phyloP scores from a whole-genome alignment of 2,797 vertebrate species.

The Crocidura indochinensis region DNA sequence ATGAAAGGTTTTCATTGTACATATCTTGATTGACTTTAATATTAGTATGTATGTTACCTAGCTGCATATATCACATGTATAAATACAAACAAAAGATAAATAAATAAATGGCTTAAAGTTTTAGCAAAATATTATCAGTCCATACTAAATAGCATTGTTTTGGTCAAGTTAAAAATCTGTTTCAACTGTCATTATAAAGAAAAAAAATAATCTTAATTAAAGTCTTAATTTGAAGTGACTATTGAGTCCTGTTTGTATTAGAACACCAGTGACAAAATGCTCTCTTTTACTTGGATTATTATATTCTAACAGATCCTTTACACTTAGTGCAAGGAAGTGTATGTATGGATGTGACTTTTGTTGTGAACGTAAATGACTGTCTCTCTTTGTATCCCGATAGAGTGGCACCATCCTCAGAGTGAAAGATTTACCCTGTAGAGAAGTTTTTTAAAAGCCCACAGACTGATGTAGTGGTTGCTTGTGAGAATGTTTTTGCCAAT shows the following conservation, averaged over 20 bases:
- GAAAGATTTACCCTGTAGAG: neutral
- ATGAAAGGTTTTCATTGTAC: neutral
- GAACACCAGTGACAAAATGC: neutral
- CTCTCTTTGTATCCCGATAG: neutral
- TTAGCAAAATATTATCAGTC: neutral
- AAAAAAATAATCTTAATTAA: neutral
- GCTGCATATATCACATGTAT: neutral
- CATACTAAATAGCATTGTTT: slow-evolving; percentile 32
- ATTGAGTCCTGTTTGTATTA: neutral
- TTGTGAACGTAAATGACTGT: neutral
- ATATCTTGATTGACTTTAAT: slow-evolving; percentile 18
- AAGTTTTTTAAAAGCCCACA: neutral
- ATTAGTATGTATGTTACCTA: neutral
- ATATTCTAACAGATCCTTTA: neutral
- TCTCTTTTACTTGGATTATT: neutral
- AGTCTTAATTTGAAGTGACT: neutral
- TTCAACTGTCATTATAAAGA: neutral
- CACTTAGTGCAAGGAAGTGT: neutral
- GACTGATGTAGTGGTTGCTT: neutral
- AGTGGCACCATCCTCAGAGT: neutral
- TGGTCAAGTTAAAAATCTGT: slow-evolving; percentile 13
- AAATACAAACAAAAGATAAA: neutral
- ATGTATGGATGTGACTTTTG: neutral
- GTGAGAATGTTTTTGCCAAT: neutral
- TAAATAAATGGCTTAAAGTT: slow-evolving; percentile 14